Evolutionary conservation across 2,888 invertebrate genomes (phyloP), one percentile per base, ranked within the genome.

Genomic region (Apodemia duryi): DNA sequence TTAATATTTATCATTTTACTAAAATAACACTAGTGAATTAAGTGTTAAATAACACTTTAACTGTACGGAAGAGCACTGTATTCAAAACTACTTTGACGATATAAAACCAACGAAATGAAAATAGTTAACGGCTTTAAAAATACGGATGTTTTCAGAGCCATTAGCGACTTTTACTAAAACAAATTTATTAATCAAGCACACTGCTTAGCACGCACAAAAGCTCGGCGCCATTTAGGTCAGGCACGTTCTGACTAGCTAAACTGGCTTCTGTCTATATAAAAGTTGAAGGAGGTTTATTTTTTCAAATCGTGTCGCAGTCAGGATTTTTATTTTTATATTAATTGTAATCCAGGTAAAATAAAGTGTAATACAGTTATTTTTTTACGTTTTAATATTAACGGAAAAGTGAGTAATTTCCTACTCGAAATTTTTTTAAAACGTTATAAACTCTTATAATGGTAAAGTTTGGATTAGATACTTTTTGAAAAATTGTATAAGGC

Each of bases 121-220:
- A 54, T 54, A 54, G 54, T 54, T 54, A 54, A 54, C 29, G 29
- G 54, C 54, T 21, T 54, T 54, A 54, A 54, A 52, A 54, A 54
- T 29, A 54, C 54, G 54, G 54, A 54, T 54, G 54, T 54, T 54
- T 54, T 54, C 10, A 54, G 28, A 29, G 29, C 29, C 54, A 54
- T 54, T 54, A 28, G 52, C 52, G 54, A 54, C 54, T 54, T 54
- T 43, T 11, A 43, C 43, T 54, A 54, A 52, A 52, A 52, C 29
- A 54, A 54, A 54, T 54, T 54, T 54, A 54, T 54, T 54, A 54
- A 54, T 54, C 54, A 54, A 54, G 54, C 29, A 54, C 29, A 29
- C 54, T 54, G 10, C 54, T 54, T 21, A 21, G 28, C 54, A 28
- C 54, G 28, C 54, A 54, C 51, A 54, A 43, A 54, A 54, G 54